phyloP scores from a whole-genome alignment of 2,888 invertebrate species.

The Malacosoma neustria region DNA sequence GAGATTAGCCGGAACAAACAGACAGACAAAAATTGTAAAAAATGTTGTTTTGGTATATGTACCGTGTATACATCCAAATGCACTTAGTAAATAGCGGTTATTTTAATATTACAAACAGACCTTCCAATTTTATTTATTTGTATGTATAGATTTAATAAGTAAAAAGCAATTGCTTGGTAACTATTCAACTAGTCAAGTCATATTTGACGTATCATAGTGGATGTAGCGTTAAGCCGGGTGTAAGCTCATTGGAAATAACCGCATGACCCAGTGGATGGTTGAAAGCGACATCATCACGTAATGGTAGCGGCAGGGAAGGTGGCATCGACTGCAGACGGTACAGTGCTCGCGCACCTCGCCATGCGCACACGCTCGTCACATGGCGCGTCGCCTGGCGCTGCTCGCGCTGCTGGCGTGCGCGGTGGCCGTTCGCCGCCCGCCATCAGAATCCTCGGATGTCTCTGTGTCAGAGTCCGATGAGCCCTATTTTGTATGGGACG shows the following conservation, averaged over 20 bases:
- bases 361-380: conserved; percentile 67
- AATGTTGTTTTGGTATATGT: no score
- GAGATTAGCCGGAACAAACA: no score
- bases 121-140: no score
- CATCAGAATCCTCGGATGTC: conserved; percentile 23
- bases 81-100: no score
- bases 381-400: conserved; percentile 73
- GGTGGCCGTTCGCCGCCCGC: conserved; percentile 39
- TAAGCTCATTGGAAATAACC: neutral
- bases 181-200: no score
- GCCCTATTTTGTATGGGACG: conserved; percentile 49
- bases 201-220: no score
- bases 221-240: neutral
- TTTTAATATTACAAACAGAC: no score
- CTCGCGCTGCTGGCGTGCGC: conserved; percentile 58
- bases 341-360: conserved; percentile 71
- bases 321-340: conserved; percentile 33
- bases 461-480: conserved; percentile 48
- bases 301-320: conserved; percentile 59
- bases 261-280: conserved; percentile 54
- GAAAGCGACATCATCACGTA: conserved; percentile 59
- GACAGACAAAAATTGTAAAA: no score
- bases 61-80: no score
- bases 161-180: no score
- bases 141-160: no score